These are phyloP conservation scores for Pelagia noctiluca DNA, from an alignment of 30 jellyfish, hydroid and myxozoan genomes.

Conservation along the genomic window DNA sequence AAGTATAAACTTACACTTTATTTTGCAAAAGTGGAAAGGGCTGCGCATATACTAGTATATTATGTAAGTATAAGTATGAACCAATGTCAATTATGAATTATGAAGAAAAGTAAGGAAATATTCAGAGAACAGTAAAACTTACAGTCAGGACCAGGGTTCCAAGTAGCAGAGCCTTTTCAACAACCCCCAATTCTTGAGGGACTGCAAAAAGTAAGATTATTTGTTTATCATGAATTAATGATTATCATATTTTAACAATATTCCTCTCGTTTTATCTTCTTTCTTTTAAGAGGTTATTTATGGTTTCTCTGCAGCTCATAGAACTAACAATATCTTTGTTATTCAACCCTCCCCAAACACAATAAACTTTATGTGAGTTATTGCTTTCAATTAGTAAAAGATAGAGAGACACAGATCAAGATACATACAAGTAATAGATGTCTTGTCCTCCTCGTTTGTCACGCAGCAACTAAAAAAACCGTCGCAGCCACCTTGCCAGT, in stretches of 20 bases:
- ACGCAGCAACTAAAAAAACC: constrained; percentile 78
- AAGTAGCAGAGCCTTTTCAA: constrained; percentile 68
- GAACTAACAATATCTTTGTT: too few species aligned
- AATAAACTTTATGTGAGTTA: background rate
- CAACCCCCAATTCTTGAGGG: constrained; percentile 69
- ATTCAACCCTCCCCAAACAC: too few species aligned
- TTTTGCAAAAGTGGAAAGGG: too few species aligned
- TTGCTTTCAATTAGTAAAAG: background rate
- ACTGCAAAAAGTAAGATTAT: constrained; percentile 14
- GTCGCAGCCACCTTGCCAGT: constrained; percentile 88
- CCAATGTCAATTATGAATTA: too few species aligned
- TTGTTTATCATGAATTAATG: background rate
- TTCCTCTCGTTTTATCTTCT: background rate
- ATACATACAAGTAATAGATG: constrained; percentile 77
- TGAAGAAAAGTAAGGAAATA: background rate
- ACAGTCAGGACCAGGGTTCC: constrained; percentile 66
- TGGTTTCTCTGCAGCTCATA: background rate
- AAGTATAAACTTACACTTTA: background rate
- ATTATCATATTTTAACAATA: background rate
- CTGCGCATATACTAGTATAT: too few species aligned
- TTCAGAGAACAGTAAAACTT: constrained; percentile 7
- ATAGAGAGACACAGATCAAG: background rate
- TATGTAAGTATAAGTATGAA: too few species aligned
- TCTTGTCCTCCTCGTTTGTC: constrained; percentile 60
- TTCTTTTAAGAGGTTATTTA: background rate